These are phyloP conservation scores for Ectemnius cavifrons DNA, from an alignment of 2,888 invertebrate genomes.

Conservation along the genomic window DNA sequence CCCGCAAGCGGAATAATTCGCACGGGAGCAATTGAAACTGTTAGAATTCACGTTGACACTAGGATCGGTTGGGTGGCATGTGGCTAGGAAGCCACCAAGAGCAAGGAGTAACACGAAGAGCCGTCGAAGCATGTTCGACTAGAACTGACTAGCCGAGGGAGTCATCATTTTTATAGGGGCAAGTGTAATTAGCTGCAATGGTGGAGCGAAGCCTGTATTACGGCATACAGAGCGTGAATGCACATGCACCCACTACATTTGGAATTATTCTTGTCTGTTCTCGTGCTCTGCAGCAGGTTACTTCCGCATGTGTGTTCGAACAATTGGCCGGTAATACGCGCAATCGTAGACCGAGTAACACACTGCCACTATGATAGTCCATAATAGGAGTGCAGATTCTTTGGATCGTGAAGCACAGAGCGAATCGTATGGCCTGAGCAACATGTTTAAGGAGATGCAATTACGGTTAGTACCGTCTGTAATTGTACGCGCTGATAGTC, in stretches of 20 bases:
- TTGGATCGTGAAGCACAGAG: not conserved
- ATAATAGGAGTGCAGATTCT: not conserved
- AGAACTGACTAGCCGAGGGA: conserved; percentile 60
- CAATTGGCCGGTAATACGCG: conserved; percentile 18
- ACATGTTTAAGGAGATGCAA: not conserved
- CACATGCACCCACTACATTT: conserved; percentile 63
- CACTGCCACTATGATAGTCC: not conserved
- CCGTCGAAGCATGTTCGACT: conserved; percentile 72
- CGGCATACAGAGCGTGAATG: conserved; percentile 77
- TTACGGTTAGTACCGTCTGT: not conserved
- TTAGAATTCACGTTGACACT: conserved; percentile 9
- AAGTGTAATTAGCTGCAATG: conserved; percentile 58
- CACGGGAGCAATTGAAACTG: conserved; percentile 20
- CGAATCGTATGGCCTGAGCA: not conserved
- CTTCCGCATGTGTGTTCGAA: conserved; percentile 47
- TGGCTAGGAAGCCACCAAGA: conserved; percentile 48
- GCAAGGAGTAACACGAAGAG: conserved; percentile 56
- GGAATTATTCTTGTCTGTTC: conserved; percentile 63
- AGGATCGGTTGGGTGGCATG: conserved; percentile 25
- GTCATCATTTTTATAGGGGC: conserved; percentile 71
- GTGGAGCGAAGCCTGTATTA: conserved; percentile 59
- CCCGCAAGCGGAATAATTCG: conserved; percentile 23
- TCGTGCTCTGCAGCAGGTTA: conserved; percentile 44
- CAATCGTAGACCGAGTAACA: conserved; percentile 6
- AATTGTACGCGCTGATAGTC: conserved; percentile 7